phyloP scores from a whole-genome alignment of 2,888 invertebrate species.

The Mythimna vitellina region DNA sequence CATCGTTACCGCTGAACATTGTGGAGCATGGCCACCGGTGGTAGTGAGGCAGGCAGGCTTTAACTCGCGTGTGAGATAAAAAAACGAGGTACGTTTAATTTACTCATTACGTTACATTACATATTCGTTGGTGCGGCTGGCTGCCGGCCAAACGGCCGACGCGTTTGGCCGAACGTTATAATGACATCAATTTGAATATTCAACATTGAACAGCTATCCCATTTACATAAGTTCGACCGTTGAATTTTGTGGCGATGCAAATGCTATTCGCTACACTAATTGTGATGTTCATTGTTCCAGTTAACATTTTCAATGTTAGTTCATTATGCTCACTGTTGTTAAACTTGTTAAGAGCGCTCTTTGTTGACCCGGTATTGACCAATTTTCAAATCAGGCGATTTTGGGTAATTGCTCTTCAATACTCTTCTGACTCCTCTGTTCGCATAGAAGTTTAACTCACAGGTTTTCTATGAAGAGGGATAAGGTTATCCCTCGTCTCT shows the following conservation, averaged over 20 bases:
- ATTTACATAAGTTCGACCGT: conserved; percentile 90
- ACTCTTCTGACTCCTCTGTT: neutral
- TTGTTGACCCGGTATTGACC: neutral
- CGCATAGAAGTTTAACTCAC: no score
- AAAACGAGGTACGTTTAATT: conserved; percentile 81
- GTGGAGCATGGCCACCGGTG: conserved; percentile 67
- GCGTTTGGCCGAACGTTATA: conserved; percentile 88
- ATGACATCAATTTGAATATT: conserved; percentile 91
- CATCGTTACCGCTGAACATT: conserved; percentile 63
- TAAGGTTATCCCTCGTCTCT: neutral
- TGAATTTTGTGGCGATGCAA: conserved; percentile 88
- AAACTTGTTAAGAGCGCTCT: conserved; percentile 33
- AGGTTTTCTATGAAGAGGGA: neutral
- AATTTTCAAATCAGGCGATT: neutral
- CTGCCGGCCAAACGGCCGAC: conserved; percentile 86
- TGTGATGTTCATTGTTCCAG: conserved; percentile 83
- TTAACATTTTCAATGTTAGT: conserved; percentile 70
- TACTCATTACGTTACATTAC: conserved; percentile 89
- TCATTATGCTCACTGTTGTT: conserved; percentile 56
- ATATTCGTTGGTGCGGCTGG: conserved; percentile 82
- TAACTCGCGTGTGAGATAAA: conserved; percentile 80
- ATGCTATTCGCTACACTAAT: conserved; percentile 86
- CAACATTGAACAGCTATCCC: conserved; percentile 89
- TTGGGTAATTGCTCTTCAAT: neutral
- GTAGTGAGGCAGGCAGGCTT: conserved; percentile 68